Conservation (phyloP, 2,113 vertebrate species). For the Bubo bubo region DNA sequence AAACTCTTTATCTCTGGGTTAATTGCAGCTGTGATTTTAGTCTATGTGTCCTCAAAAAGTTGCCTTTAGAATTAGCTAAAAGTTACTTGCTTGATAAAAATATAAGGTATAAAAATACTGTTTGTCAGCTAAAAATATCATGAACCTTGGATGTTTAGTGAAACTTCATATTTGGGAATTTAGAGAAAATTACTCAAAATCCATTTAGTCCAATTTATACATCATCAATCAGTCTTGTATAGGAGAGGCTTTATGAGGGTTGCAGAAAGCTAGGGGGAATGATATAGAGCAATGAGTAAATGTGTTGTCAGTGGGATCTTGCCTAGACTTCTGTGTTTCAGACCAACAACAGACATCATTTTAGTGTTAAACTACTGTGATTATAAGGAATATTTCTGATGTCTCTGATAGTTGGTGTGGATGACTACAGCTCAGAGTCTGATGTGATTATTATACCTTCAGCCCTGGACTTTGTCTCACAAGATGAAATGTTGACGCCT, state of each 20-base stretch:
- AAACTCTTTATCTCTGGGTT: background rate
- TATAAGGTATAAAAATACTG: background rate
- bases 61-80: background rate
- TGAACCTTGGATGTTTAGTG: background rate
- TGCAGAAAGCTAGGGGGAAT: background rate
- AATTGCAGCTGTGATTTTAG: background rate
- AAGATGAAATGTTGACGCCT: constrained; percentile 94
- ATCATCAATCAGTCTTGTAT: background rate
- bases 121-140: background rate
- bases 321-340: background rate
- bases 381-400: constrained; percentile 83
- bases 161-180: background rate
- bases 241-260: background rate
- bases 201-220: background rate
- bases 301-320: background rate
- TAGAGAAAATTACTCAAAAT: background rate
- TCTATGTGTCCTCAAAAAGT: background rate
- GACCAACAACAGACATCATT: constrained; percentile 43
- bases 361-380: constrained; percentile 64
- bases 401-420: constrained; percentile 91
- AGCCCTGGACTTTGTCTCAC: constrained; percentile 93
- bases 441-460: constrained; percentile 91
- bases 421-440: constrained; percentile 93
- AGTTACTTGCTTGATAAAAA: background rate
- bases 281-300: background rate